Evolutionary conservation across 2,797 vertebrate species (phyloP), one percentile per base, ranked within the genome.

Genomic region (Huso huso): DNA sequence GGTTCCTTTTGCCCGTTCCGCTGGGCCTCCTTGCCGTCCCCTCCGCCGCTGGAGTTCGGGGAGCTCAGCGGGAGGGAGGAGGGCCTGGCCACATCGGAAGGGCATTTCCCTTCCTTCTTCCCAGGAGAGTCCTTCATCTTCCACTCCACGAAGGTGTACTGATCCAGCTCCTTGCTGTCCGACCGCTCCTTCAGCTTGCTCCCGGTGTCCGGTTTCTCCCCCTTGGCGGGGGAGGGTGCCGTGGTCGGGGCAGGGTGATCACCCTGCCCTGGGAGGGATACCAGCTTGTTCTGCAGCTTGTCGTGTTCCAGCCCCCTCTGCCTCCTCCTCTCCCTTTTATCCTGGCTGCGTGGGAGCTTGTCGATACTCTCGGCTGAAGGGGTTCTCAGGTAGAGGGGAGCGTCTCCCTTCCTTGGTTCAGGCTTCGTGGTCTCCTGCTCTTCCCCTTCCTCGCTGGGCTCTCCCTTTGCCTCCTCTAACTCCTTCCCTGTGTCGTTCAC

Each of bases 221-320:
- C 64, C 55, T 74, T 66, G 72, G 13, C 67, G 48, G 81, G 73
- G 69, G 23, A 3, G 0, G 51, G 5, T 4, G 49, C n/a, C 6
- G 51, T 50, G n/a, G 6, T 6, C 0, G n/a, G 1, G 1, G 62
- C 3, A 12, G 23, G 23, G 75, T 81, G 52, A 1, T n/a, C 73
- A 75, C 88, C 77, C n/a, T 71, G 7, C 74, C 72, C 50, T 71
- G 6, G 83, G 50, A 6, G 72, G 75, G 6, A 79, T 62, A 0
- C 87, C 65, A 58, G 86, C 49, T 81, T 84, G 52, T 82, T 87
- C 75, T 90, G 88, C 11, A 88, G 63, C 49, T 84, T 76, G 0
- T 89, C 87, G 3, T 90, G 88, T 11, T 89, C 79, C 69, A 91
- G 75, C 8, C 89, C 87, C 52, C 87, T 78, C 75, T 92, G 92